Evolutionary conservation across 2,797 vertebrate genomes (phyloP).

Genomic region (Peromyscus eremicus): DNA sequence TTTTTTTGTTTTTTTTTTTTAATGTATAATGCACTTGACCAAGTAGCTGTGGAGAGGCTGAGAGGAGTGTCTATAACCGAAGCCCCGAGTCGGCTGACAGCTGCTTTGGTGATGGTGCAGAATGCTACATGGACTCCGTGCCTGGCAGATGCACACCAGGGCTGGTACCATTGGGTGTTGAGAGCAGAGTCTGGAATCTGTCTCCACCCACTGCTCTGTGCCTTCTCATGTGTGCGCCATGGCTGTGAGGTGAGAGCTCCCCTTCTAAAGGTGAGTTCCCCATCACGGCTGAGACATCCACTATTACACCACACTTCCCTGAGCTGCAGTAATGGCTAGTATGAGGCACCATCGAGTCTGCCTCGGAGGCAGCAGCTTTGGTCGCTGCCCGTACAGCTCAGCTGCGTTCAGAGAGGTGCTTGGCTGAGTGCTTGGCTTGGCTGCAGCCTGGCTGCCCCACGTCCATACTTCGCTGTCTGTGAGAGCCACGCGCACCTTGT

Average conservation of each 20-base stretch:
- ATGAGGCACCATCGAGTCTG: not conserved
- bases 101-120: not conserved
- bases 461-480: constrained; percentile 63
- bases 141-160: constrained; percentile 53
- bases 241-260: constrained; percentile 69
- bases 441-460: constrained; percentile 75
- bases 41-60: constrained; percentile 64
- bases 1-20: constrained; percentile 52
- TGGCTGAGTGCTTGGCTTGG: constrained; percentile 77
- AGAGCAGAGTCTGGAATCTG: constrained; percentile 68
- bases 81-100: constrained; percentile 63
- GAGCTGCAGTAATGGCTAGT: not conserved
- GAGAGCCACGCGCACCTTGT: constrained; percentile 74
- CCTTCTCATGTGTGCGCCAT: constrained; percentile 65
- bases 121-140: constrained; percentile 61
- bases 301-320: not conserved
- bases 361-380: constrained; percentile 53
- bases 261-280: constrained; percentile 57
- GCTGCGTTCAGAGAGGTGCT: constrained; percentile 69
- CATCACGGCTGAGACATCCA: constrained; percentile 68
- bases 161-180: constrained; percentile 58
- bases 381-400: constrained; percentile 78
- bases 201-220: constrained; percentile 78
- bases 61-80: constrained; percentile 54
- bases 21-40: not conserved